These are phyloP conservation scores for Entomobrya proxima DNA, from an alignment of 2,888 invertebrate species.

Conservation along the genomic window DNA sequence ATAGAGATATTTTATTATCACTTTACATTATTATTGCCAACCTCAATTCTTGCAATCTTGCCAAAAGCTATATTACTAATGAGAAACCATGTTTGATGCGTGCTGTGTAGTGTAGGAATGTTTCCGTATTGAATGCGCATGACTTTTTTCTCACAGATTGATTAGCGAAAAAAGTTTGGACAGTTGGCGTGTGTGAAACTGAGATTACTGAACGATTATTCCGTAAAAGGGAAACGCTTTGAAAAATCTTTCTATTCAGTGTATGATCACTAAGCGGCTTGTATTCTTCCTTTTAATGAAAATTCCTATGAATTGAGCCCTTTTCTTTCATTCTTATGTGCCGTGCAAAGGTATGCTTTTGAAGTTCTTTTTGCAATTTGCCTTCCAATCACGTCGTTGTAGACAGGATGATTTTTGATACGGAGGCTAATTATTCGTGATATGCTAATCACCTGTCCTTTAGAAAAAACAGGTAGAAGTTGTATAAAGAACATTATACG, in stretches of 20 bases:
- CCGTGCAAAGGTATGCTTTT: background rate
- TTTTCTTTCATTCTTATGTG: background rate
- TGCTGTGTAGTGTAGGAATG: background rate
- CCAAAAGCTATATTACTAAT: constrained; percentile 42
- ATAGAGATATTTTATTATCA: constrained; percentile 3
- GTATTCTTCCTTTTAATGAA: constrained; percentile 3
- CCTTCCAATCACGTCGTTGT: constrained; percentile 33
- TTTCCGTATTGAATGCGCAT: background rate
- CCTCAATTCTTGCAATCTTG: constrained; percentile 24
- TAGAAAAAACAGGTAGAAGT: background rate
- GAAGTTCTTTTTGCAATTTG: background rate
- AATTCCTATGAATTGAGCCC: background rate
- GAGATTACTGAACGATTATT: constrained; percentile 47
- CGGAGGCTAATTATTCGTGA: constrained; percentile 54
- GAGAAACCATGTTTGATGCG: constrained; percentile 10
- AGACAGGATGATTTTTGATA: constrained; percentile 42
- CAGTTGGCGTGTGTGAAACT: constrained; percentile 10
- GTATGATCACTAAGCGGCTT: background rate
- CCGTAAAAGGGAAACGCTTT: constrained; percentile 41
- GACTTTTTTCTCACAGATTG: constrained; percentile 35
- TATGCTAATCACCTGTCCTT: constrained; percentile 57
- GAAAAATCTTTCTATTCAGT: constrained; percentile 7
- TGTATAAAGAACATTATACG: background rate
- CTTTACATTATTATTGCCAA: constrained; percentile 20
- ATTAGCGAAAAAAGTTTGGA: constrained; percentile 44